Evolutionary conservation across 2,888 invertebrate genomes (phyloP).

Genomic region (Minunthozetes semirufus): DNA sequence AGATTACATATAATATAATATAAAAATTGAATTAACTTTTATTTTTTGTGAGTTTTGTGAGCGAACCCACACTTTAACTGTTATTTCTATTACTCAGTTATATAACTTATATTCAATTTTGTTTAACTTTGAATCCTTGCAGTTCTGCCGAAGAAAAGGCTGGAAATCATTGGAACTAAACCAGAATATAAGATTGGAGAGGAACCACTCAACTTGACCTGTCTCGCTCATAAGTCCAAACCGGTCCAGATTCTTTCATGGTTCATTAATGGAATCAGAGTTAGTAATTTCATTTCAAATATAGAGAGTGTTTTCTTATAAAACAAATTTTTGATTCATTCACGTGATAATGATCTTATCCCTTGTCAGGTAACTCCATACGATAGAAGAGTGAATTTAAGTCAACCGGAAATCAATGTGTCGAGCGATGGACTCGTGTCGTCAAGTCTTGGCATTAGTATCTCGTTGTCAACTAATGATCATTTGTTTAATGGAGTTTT

Average conservation of each 20-base stretch:
- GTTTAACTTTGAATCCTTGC: neutral
- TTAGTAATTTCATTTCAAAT: slow-evolving; percentile 9
- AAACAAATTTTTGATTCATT: neutral
- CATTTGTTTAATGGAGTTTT: slow-evolving; percentile 26
- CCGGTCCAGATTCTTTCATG: slow-evolving; percentile 30
- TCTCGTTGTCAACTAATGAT: slow-evolving; percentile 18
- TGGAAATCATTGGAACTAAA: slow-evolving; percentile 31
- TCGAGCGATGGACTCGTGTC: neutral
- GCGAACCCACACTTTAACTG: slow-evolving; percentile 7
- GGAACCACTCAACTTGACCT: slow-evolving; percentile 34
- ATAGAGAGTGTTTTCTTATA: too few species aligned
- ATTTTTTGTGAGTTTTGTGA: too few species aligned
- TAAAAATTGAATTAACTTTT: slow-evolving; percentile 26
- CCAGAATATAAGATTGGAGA: slow-evolving; percentile 29
- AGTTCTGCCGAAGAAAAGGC: neutral
- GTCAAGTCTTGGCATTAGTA: slow-evolving; percentile 3
- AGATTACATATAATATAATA: neutral
- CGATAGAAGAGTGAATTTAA: neutral
- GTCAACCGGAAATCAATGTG: neutral
- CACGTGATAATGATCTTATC: neutral
- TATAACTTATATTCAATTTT: neutral
- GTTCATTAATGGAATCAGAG: slow-evolving; percentile 32
- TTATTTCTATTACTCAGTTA: neutral
- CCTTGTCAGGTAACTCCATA: neutral
- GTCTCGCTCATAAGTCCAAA: slow-evolving; percentile 31